Evolutionary conservation across 2,797 vertebrate genomes (phyloP), one percentile per base, ranked within the genome.

Genomic region (Parotocinclus haroldoi): DNA sequence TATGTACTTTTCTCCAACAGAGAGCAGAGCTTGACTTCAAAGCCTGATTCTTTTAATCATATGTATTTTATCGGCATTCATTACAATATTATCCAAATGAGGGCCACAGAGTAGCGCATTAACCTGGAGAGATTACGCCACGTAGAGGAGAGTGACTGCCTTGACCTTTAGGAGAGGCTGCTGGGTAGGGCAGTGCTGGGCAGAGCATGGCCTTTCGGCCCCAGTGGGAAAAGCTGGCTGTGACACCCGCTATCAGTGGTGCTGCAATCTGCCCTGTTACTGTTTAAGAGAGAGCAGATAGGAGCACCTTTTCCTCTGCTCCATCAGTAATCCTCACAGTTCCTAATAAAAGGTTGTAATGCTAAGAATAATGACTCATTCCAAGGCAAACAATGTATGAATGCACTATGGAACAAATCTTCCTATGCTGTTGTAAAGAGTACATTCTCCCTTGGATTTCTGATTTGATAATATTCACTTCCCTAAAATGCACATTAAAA

Each of bases 1-100:
- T 86, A 85, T 89, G 86, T 89, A 83, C 80, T 83, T 82, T 89
- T 87, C 81, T 87, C 88, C 87, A 86, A 80, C 84, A 75, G 89
- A 79, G 82, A 74, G 73, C 74, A 39, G 74, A 73, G 77, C 69
- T 72, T 36, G 50, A 80, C 86, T 88, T 89, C 87, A 89, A 89
- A 77, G 85, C 77, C 40, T 18, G 50, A 63, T 66, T 75, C 78
- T 79, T 80, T 82, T 83, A 82, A 83, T 83, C 82, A 78, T 80
- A 82, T 79, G 75, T 81, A 82, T 82, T 82, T 76, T 82, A 77
- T 72, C 79, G 62, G 73, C 73, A 81, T 84, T 88, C 83, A 87
- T 87, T 84, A 84, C 69, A 83, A 83, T 86, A 72, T 83, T 86
- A 86, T 85, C 79, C 80, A 88, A 88, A 88, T 86, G 81, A 87